Evolutionary conservation across 2,113 vertebrate genomes (phyloP), one percentile per base, ranked within the genome.

Genomic region (Cinclus mexicanus): DNA sequence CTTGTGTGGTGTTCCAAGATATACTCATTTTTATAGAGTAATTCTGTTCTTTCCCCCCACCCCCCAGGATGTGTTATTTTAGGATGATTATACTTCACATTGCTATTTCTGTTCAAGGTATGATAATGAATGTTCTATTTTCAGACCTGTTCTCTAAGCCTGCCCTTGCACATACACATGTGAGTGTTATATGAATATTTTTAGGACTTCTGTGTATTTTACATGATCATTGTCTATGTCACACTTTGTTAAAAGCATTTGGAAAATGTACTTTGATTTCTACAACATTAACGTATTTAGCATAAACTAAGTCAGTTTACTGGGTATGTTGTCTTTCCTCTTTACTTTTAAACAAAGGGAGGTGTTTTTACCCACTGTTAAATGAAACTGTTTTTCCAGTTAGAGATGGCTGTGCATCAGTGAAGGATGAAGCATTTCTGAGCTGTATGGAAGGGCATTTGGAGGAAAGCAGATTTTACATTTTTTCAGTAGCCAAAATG

Each of bases 41-140:
- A 46, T 55, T 77, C 46, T 24, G 6, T 39, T 41, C 37, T 20
- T 44, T 31, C 20, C 14, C 29, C 17, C n/a, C 9, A 28, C 19
- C 47, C 14, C 20, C 57, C 18, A 53, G 46, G 29, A 83, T 83
- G 28, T 59, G 26, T 86, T 94, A 86, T 90, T 94, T 95, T 93
- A 49, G 68, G 68, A 39, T 74, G 47, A 74, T 93, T 74, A 70
- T 60, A 60, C 31, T 89, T 94, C 46, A 74, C 41, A 11, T 31
- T 67, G 56, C 56, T 90, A 56, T 90, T 95, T 90, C 42, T 68
- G 49, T 81, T 90, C 79, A 67, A 56, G 71, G 18, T 90, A 67
- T 52, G 90, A 18, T 81, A 92, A 88, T 90, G 83, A 86, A 75
- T 57, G 39, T 68, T 82, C 90, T 86, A 53, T 84, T 90, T 92